Percentiles rank a stretch among this genome's conserved stretches.
Evolutionary conservation across 2,113 vertebrate genomes (phyloP).

Genomic region (Notarius quadriscutis): DNA sequence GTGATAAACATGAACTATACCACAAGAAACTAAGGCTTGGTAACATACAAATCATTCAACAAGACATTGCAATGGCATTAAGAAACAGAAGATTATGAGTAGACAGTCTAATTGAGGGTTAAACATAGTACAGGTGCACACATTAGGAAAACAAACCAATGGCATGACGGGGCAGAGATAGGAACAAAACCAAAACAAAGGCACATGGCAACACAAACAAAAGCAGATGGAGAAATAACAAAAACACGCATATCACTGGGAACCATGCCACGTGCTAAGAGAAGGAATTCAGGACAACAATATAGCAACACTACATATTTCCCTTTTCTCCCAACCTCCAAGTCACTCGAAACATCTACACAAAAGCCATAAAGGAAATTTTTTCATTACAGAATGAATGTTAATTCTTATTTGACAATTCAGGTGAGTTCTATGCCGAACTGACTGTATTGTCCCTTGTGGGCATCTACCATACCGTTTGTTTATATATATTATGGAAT

Average conservation of each 20-base stretch:
- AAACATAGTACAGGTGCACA: background rate
- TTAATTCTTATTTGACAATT: background rate
- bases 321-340: background rate
- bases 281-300: background rate
- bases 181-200: background rate
- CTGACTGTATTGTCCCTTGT: background rate
- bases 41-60: background rate
- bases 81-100: background rate
- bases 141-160: background rate
- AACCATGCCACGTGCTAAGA: background rate
- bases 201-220: background rate
- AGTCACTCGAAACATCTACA: background rate
- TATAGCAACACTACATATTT: background rate
- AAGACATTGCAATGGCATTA: background rate
- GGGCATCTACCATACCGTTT: background rate
- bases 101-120: background rate
- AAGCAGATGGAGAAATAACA: background rate
- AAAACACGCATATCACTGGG: background rate
- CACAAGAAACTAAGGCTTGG: background rate
- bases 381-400: background rate
- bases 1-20: background rate
- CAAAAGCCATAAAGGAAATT: background rate
- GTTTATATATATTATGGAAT: too few species aligned
- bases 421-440: background rate
- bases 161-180: background rate